Conservation (phyloP, 2,797 vertebrate genomes). For the Mormyrus proboscirostris region DNA sequence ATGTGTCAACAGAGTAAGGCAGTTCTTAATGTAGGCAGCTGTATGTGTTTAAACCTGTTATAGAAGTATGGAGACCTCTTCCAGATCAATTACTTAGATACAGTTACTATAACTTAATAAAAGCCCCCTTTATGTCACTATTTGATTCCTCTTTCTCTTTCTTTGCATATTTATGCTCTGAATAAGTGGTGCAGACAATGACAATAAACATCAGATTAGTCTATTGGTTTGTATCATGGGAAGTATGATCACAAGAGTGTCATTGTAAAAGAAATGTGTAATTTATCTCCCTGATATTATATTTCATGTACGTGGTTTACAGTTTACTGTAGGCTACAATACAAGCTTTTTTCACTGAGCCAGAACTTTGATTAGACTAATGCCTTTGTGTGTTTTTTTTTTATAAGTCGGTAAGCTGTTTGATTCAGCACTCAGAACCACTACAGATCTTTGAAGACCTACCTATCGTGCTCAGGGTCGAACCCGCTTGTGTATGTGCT, state of each 20-base stretch:
- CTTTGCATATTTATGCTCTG: not conserved
- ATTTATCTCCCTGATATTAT: not conserved
- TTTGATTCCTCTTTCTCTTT: slow-evolving; percentile 8
- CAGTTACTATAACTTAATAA: slow-evolving; percentile 8
- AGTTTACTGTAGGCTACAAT: not conserved
- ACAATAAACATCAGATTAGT: not conserved
- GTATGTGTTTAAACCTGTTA: not conserved
- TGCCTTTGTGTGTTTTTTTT: not conserved
- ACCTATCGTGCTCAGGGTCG: slow-evolving; percentile 10
- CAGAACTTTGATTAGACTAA: not conserved
- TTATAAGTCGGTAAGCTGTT: not conserved
- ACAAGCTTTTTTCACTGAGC: not conserved
- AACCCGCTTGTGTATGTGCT: not conserved
- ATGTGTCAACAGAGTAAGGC: not conserved
- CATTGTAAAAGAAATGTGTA: slow-evolving; percentile 6
- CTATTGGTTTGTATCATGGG: not conserved
- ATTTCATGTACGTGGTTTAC: not conserved
- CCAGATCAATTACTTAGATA: slow-evolving; percentile 4
- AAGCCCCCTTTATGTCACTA: slow-evolving; percentile 8
- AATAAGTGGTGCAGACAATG: not conserved
- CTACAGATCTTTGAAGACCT: not conserved
- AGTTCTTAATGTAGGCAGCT: not conserved
- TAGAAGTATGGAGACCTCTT: slow-evolving; percentile 2
- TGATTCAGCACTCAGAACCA: not conserved
- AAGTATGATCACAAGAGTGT: not conserved